Conservation (phyloP, 2,113 vertebrate species). For the Psilopogon haemacephalus region DNA sequence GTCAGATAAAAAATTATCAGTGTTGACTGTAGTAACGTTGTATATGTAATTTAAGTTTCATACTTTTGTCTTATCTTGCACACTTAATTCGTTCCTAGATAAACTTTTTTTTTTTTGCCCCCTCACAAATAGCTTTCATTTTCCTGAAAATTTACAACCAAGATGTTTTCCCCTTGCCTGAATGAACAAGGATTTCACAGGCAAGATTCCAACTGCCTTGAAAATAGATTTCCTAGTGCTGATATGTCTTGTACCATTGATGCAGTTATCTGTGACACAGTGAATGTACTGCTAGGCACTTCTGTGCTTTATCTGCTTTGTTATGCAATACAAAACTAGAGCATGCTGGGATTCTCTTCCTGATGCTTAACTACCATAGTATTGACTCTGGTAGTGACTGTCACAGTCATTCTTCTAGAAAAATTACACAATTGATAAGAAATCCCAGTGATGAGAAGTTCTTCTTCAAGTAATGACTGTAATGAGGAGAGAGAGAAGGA, state of each 20-base stretch:
- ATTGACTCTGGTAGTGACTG: background rate
- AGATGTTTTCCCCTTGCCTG: background rate
- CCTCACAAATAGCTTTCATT: background rate
- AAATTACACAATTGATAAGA: background rate
- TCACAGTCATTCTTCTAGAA: background rate
- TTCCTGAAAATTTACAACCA: background rate
- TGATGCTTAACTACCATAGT: background rate
- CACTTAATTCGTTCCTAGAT: background rate
- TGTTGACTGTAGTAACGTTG: background rate
- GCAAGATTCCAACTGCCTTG: background rate
- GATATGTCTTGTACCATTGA: background rate
- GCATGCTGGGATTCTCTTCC: background rate
- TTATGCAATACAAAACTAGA: background rate
- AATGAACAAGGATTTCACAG: background rate
- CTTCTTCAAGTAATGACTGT: background rate
- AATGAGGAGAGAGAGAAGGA: background rate
- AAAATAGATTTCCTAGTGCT: slow-evolving; percentile 4
- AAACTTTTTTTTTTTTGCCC: background rate
- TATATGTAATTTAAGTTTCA: background rate
- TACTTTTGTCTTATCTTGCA: background rate
- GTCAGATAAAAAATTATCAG: background rate
- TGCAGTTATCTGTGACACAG: background rate
- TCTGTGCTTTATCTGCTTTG: background rate
- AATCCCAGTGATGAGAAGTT: background rate
- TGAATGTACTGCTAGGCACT: background rate